Base-by-base conservation (phyloP, 1,140 invertebrate species). In the Cydia strobilella region DNA sequence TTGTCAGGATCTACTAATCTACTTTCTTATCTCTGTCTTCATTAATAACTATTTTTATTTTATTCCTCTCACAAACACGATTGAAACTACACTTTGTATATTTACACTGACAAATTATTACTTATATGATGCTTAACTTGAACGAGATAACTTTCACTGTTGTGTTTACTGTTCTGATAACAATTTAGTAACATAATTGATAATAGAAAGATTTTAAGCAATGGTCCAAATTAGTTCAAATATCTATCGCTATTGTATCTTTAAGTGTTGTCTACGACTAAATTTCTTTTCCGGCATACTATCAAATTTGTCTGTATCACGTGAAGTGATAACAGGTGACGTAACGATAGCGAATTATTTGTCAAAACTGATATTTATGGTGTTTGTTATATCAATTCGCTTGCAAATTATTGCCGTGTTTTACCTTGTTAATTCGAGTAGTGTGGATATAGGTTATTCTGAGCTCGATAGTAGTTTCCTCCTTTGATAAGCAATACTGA, bases 261-360 rank as follows among this genome's bases (percentile, higher is more conserved):
- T 63, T 62, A 75, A 42, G 35, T 39, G 9, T 39, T 10, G 35
- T 39, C 71, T 35, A 10, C 20, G 72, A 45, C 69, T 25, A 42
- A 39, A 73, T 72, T 75, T 77, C 74, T 72, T 77, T 74, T 78
- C 72, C 74, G 71, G 27, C 71, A 69, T 35, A 13, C 54, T 76
- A 79, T 76, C 75, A 75, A 72, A 79, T 72, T 73, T 65, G 63
- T 66, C 27, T 48, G n/a, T 39, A 63, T 76, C 74, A 75, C 77
- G 45, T 71, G 66, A 18, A 27, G 23, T 59, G 77, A 78, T 78
- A 78, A 75, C 65, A 73, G 63, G 72, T 76, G 75, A 76, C 75
- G 75, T 69, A 63, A 66, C 25, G 75, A 76, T 76, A 73, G 72
- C 62, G 63, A 66, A 66, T 31, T 66, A 31, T 65, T 65, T 66